Conservation (phyloP, 2,797 vertebrate species). For the Typhlichthys subterraneus region DNA sequence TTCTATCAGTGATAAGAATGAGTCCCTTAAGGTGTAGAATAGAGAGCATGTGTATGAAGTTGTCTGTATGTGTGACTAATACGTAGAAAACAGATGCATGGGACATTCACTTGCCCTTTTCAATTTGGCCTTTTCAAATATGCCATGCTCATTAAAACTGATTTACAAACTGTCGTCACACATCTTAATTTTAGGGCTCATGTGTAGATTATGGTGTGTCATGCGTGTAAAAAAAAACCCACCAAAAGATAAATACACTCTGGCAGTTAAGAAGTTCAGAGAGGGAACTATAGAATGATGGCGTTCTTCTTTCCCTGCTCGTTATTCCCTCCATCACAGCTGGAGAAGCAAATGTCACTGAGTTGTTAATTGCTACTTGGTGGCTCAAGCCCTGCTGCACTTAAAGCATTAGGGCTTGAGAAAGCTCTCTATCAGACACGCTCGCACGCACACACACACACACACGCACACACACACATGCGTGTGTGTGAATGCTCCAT, state of each 20-base stretch:
- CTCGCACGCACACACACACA: conserved; percentile 1
- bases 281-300: conserved; percentile 24
- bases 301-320: conserved; percentile 17
- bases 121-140: conserved; percentile 27
- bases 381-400: conserved; percentile 43
- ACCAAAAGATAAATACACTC: conserved; percentile 1
- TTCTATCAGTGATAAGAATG: conserved; percentile 25
- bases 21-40: conserved; percentile 30
- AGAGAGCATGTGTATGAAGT: too few species aligned
- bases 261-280: conserved; percentile 7
- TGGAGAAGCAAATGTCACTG: conserved; percentile 60
- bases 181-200: conserved; percentile 15
- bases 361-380: conserved; percentile 62
- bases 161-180: conserved; percentile 24
- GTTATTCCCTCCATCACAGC: conserved; percentile 48
- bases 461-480: conserved; percentile 3
- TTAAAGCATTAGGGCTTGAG: conserved; percentile 31
- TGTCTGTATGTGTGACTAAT: background rate
- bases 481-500: too few species aligned
- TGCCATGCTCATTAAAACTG: conserved; percentile 33
- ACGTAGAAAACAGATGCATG: background rate
- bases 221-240: background rate
- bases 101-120: conserved; percentile 11
- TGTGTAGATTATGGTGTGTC: too few species aligned
- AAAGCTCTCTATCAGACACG: background rate